phyloP scores from a whole-genome alignment of 2,888 invertebrate genomes.

The Pogonocherus hispidulus region DNA sequence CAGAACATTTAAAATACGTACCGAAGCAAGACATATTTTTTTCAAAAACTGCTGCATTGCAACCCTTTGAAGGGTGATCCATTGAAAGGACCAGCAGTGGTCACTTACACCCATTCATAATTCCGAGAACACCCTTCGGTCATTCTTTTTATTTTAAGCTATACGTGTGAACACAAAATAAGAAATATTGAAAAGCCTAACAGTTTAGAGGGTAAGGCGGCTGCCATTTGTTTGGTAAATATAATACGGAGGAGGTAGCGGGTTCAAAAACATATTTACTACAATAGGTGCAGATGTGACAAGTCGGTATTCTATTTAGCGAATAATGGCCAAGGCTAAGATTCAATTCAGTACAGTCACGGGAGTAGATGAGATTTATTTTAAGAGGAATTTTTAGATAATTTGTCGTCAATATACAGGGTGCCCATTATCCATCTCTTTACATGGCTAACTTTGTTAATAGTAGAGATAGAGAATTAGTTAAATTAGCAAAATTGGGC shows the following conservation, averaged over 20 bases:
- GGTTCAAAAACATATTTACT: constrained; percentile 40
- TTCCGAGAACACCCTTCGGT: not conserved
- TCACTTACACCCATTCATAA: not conserved
- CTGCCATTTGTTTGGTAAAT: constrained; percentile 21
- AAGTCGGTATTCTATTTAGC: constrained; percentile 37
- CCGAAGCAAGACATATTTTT: no score
- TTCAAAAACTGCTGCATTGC: not conserved
- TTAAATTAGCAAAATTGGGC: no score
- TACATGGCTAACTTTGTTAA: no score
- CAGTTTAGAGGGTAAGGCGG: not conserved
- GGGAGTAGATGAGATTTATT: not conserved
- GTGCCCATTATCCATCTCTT: no score
- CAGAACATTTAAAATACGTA: no score
- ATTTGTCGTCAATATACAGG: no score
- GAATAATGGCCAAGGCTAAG: constrained; percentile 38
- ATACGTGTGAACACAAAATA: constrained; percentile 11
- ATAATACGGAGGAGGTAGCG: constrained; percentile 18
- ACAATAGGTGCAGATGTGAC: constrained; percentile 54
- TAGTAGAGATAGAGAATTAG: no score
- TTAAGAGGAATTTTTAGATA: no score
- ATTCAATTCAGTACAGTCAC: constrained; percentile 4
- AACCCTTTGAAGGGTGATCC: constrained; percentile 2
- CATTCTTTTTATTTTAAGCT: constrained; percentile 2
- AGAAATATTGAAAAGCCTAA: not conserved
- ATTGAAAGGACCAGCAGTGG: not conserved